Evolutionary conservation across 2,113 vertebrate genomes (phyloP).

Genomic region (Clupea harengus): DNA sequence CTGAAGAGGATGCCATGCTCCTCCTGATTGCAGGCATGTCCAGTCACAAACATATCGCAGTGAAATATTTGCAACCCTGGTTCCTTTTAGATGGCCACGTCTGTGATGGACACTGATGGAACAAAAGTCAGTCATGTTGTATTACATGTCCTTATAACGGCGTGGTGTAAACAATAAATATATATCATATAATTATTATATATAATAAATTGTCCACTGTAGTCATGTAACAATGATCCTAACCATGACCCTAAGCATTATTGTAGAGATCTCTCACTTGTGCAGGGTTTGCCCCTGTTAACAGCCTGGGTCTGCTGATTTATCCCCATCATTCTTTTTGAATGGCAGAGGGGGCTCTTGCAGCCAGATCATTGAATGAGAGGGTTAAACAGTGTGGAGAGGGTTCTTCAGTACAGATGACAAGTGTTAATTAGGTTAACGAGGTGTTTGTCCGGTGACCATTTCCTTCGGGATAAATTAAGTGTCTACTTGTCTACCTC

Average conservation of each 20-base stretch:
- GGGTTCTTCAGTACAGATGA: background rate
- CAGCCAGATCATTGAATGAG: background rate
- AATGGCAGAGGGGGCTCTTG: background rate
- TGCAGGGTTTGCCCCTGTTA: background rate
- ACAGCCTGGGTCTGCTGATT: background rate
- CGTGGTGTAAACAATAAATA: too few species aligned
- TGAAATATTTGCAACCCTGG: too few species aligned
- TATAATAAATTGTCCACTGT: too few species aligned
- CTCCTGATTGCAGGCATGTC: background rate
- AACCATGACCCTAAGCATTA: too few species aligned
- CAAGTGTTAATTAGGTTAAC: background rate
- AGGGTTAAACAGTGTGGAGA: background rate
- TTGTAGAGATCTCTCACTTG: background rate
- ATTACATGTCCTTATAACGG: too few species aligned
- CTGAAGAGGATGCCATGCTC: background rate
- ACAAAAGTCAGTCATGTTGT: too few species aligned
- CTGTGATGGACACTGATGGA: too few species aligned
- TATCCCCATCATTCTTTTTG: background rate
- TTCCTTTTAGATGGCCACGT: too few species aligned
- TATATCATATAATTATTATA: too few species aligned
- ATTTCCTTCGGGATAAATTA: background rate
- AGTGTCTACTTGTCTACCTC: too few species aligned
- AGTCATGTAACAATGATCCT: too few species aligned
- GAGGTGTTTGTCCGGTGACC: background rate
- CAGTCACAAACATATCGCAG: too few species aligned